Conservation (phyloP, 2,888 invertebrate genomes). For the Eristalis intricaria region DNA sequence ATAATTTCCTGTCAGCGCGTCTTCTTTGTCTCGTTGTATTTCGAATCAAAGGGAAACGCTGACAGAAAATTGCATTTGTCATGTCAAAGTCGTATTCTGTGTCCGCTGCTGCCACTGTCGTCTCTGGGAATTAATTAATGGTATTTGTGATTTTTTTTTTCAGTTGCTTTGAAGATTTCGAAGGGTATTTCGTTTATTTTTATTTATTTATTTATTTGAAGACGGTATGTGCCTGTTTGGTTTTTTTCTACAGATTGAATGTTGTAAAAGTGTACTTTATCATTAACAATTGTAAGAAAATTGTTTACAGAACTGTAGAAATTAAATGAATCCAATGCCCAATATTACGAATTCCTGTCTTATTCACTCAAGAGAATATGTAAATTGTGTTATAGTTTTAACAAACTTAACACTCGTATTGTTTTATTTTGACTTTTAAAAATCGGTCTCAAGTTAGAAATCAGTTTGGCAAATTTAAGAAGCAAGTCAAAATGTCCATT, state of each 20-base stretch:
- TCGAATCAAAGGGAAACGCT: background rate
- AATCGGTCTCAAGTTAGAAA: no score
- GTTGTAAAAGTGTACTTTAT: background rate
- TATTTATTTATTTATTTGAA: background rate
- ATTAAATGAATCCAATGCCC: no score
- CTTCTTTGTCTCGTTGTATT: background rate
- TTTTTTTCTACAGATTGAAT: background rate
- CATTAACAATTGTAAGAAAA: no score
- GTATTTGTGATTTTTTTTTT: background rate
- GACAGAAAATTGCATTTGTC: slow-evolving; percentile 1
- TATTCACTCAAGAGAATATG: no score
- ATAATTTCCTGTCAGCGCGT: slow-evolving; percentile 57
- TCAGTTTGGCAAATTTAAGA: no score
- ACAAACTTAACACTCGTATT: no score
- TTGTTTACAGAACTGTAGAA: no score
- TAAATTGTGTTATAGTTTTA: no score
- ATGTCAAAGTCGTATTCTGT: background rate
- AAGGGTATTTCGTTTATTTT: background rate
- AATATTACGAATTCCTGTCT: no score
- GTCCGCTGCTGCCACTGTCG: background rate
- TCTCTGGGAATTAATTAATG: background rate
- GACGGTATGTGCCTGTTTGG: background rate
- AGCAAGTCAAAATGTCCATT: no score
- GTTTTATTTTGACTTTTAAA: no score
- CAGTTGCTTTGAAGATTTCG: slow-evolving; percentile 1